Percentiles rank a stretch among this genome's conserved stretches.
Conservation (phyloP, 2,888 invertebrate species). For the Agonopterix subpropinquella region DNA sequence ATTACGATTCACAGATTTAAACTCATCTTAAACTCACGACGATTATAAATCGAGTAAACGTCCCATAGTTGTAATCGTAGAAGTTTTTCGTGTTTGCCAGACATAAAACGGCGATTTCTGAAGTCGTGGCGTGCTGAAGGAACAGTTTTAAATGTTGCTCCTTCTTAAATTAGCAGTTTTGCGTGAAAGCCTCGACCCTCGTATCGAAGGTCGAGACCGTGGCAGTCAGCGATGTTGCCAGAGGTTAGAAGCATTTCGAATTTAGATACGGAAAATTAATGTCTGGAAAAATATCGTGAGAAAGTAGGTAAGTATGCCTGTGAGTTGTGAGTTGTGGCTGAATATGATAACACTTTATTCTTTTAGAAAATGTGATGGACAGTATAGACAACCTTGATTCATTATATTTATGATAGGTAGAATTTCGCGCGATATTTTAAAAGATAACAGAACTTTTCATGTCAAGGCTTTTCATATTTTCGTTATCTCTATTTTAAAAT, state of each 20-base stretch:
- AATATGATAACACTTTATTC: too few relatives aligned
- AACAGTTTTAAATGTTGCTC: conserved; percentile 29
- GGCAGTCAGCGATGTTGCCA: conserved; percentile 41
- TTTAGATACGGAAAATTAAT: background rate
- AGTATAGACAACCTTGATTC: too few relatives aligned
- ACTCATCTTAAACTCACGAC: too few relatives aligned
- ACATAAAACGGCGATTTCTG: conserved; percentile 26
- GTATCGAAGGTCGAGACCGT: conserved; percentile 47
- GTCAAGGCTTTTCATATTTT: too few relatives aligned
- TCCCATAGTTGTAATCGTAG: conserved; percentile 12
- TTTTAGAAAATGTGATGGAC: too few relatives aligned
- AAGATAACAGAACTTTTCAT: too few relatives aligned
- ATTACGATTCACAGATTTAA: too few relatives aligned
- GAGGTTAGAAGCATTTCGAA: background rate
- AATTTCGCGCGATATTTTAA: too few relatives aligned
- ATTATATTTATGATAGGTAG: too few relatives aligned
- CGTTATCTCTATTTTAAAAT: too few relatives aligned
- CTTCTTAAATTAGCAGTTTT: conserved; percentile 42
- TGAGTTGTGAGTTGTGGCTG: background rate
- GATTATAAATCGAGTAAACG: background rate
- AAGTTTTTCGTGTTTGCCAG: conserved; percentile 27
- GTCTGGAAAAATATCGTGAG: background rate
- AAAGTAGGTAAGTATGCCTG: background rate
- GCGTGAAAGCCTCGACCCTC: conserved; percentile 47
- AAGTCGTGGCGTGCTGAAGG: conserved; percentile 42